Evolutionary conservation across 35 echinoderm and acorn worm genomes (phyloP).

Genomic region (Heliocidaris tuberculata): DNA sequence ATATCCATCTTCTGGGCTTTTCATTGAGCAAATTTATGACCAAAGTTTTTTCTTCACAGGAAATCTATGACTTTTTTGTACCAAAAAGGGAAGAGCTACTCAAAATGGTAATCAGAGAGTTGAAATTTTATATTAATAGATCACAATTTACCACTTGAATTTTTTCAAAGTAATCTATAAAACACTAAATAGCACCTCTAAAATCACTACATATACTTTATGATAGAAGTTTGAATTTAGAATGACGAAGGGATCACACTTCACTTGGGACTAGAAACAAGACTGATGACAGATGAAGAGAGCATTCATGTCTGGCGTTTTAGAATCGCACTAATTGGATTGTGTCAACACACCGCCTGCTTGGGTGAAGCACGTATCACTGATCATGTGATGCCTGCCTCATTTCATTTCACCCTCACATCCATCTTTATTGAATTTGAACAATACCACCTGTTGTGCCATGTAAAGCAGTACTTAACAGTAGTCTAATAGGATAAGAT

Average conservation of each 20-base stretch:
- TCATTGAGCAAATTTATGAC: too few relatives aligned
- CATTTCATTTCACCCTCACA: background rate
- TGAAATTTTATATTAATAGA: too few relatives aligned
- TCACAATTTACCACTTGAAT: too few relatives aligned
- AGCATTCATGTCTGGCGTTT: background rate
- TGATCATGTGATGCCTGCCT: background rate
- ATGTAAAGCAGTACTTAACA: background rate
- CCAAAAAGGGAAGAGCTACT: too few relatives aligned
- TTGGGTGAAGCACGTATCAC: background rate
- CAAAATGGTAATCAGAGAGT: too few relatives aligned
- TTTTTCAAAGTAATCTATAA: too few relatives aligned
- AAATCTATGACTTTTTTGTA: too few relatives aligned
- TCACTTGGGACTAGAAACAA: background rate
- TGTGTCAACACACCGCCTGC: background rate
- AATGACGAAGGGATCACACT: background rate
- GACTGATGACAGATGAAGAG: background rate
- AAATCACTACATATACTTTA: background rate
- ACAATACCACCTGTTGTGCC: background rate
- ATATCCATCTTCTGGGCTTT: too few relatives aligned
- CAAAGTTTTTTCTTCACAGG: too few relatives aligned
- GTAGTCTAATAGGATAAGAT: too few relatives aligned
- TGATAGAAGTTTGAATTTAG: background rate
- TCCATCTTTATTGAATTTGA: background rate
- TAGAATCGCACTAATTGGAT: background rate
- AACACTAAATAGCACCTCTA: too few relatives aligned